Percentiles rank a stretch among this genome's conserved stretches.
Conservation (phyloP, 1,140 invertebrate species). For the Calosoma granatense region DNA sequence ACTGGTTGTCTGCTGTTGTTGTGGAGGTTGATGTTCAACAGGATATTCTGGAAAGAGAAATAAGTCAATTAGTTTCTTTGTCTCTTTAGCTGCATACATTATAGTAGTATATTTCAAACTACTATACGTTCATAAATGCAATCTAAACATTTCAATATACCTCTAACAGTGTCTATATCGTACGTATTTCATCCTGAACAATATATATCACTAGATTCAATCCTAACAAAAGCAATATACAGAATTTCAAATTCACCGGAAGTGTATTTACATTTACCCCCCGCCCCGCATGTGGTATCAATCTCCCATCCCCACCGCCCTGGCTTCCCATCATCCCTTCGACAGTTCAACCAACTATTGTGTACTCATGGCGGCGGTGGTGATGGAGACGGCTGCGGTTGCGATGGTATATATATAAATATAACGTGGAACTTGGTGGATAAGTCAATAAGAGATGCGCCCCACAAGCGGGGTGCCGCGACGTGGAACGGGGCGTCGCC, state of each 20-base stretch:
- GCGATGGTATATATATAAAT: too few relatives aligned
- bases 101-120: not conserved
- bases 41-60: not conserved
- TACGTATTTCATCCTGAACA: not conserved
- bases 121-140: too few relatives aligned
- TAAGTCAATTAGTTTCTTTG: not conserved
- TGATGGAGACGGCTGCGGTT: too few relatives aligned
- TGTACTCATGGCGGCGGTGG: not conserved
- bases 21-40: not conserved
- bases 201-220: not conserved
- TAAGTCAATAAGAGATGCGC: constrained; percentile 11
- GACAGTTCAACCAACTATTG: not conserved
- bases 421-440: not conserved
- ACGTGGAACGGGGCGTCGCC: not conserved
- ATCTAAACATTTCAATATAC: too few relatives aligned
- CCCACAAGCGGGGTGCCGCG: not conserved
- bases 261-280: constrained; percentile 1
- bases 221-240: not conserved
- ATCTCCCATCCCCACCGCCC: not conserved
- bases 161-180: not conserved
- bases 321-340: not conserved
- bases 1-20: not conserved
- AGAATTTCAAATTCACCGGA: constrained; percentile 2
- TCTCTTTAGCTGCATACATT: too few relatives aligned
- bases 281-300: too few relatives aligned